Evolutionary conservation across 2,888 invertebrate genomes (phyloP).

Genomic region (Timema cristinae): DNA sequence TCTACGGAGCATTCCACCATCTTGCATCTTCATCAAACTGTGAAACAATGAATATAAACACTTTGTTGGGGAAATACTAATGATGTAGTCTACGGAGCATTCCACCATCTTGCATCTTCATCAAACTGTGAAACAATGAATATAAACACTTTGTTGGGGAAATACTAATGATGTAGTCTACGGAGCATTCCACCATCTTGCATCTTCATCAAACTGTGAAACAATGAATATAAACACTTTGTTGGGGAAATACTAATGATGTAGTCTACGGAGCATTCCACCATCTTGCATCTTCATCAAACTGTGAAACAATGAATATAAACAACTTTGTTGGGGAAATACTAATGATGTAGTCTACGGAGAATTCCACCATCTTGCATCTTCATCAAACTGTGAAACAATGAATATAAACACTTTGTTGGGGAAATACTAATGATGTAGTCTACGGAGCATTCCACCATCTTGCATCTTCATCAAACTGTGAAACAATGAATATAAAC

Average conservation of each 20-base stretch:
- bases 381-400: neutral
- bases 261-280: neutral
- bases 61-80: neutral
- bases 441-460: constrained; percentile 1
- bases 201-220: constrained; percentile 4
- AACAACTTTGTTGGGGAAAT: neutral
- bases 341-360: neutral
- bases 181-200: constrained; percentile 9
- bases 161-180: constrained; percentile 1
- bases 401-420: neutral
- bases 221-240: neutral
- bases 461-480: constrained; percentile 11
- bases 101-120: constrained; percentile 12
- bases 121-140: neutral
- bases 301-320: neutral
- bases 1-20: constrained; percentile 1
- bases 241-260: constrained; percentile 9
- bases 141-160: neutral
- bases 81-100: neutral
- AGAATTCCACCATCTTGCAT: constrained; percentile 13
- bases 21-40: constrained; percentile 11
- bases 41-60: too few relatives aligned
- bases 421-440: constrained; percentile 10
- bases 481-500: neutral
- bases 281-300: constrained; percentile 11